Percentiles rank a stretch among this genome's conserved stretches.
phyloP scores from a whole-genome alignment of 2,888 invertebrate genomes.

The Zootermopsis nevadensis region DNA sequence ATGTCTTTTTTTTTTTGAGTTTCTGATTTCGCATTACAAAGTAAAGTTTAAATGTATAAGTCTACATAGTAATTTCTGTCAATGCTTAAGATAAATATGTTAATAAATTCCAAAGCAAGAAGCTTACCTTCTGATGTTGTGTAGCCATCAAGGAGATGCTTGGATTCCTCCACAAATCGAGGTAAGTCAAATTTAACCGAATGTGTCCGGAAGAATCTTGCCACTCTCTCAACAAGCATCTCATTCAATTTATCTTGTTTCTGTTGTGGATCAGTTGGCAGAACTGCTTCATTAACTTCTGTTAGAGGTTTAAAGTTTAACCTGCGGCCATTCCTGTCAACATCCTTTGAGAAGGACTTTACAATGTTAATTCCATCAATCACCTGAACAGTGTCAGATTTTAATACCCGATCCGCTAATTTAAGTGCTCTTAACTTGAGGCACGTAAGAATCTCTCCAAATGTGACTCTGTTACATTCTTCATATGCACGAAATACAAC shows the following conservation, averaged over 20 bases:
- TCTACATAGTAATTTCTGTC: no score
- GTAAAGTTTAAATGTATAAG: no score
- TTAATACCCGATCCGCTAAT: slow-evolving; percentile 38
- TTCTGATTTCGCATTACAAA: no score
- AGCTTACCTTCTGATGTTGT: background rate
- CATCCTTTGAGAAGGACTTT: background rate
- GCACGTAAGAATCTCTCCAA: slow-evolving; percentile 23
- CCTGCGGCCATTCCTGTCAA: slow-evolving; percentile 1
- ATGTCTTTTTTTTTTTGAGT: no score
- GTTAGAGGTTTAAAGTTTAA: background rate
- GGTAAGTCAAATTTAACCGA: slow-evolving; percentile 54
- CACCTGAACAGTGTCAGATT: slow-evolving; percentile 38
- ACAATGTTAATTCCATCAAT: slow-evolving; percentile 46
- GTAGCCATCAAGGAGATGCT: slow-evolving; percentile 24
- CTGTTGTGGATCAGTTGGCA: slow-evolving; percentile 55
- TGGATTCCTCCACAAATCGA: slow-evolving; percentile 42
- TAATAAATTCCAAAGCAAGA: no score
- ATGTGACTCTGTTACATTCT: slow-evolving; percentile 19
- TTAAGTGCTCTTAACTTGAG: slow-evolving; percentile 47
- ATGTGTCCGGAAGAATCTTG: slow-evolving; percentile 56
- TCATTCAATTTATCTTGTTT: slow-evolving; percentile 56
- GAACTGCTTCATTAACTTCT: slow-evolving; percentile 51
- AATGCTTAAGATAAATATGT: no score
- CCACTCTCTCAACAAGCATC: slow-evolving; percentile 56
- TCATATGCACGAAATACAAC: slow-evolving; percentile 43